phyloP scores from a whole-genome alignment of 2,797 vertebrate species.

The Peromyscus aztecus region DNA sequence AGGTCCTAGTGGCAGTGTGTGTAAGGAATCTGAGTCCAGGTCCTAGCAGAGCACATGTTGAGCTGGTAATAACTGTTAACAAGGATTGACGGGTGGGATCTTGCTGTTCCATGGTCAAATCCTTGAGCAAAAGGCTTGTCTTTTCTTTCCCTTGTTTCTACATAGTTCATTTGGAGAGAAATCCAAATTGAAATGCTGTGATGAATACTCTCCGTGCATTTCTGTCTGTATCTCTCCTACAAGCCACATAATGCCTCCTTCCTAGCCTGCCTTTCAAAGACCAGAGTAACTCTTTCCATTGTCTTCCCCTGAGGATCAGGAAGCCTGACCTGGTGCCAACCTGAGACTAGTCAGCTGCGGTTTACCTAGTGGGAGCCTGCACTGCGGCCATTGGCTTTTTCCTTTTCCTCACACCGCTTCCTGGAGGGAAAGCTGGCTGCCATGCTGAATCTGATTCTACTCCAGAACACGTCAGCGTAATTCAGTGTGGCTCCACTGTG shows the following conservation, averaged over 20 bases:
- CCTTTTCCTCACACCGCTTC: accelerated
- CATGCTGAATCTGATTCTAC: background rate
- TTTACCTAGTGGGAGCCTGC: no score
- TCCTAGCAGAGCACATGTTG: background rate
- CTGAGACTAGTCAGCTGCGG: no score
- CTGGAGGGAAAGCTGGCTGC: background rate
- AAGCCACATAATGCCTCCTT: background rate
- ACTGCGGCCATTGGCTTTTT: background rate
- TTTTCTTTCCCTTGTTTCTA: background rate
- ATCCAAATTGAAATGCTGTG: background rate
- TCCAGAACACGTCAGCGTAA: background rate
- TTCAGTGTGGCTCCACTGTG: background rate
- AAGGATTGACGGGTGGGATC: no score
- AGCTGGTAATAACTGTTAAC: background rate
- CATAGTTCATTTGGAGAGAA: background rate
- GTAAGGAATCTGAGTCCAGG: background rate
- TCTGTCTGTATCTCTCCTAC: background rate
- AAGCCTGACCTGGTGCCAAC: background rate
- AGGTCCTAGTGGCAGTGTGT: background rate
- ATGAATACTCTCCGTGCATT: background rate
- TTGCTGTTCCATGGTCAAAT: background rate
- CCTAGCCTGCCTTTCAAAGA: background rate
- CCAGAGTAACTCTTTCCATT: background rate
- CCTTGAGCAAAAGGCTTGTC: background rate
- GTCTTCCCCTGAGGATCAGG: background rate